A percentile compares a stretch with the other conserved stretches of the same genome.
Evolutionary conservation across 2,888 invertebrate genomes (phyloP).

Genomic region (Aspidapion aeneum): DNA sequence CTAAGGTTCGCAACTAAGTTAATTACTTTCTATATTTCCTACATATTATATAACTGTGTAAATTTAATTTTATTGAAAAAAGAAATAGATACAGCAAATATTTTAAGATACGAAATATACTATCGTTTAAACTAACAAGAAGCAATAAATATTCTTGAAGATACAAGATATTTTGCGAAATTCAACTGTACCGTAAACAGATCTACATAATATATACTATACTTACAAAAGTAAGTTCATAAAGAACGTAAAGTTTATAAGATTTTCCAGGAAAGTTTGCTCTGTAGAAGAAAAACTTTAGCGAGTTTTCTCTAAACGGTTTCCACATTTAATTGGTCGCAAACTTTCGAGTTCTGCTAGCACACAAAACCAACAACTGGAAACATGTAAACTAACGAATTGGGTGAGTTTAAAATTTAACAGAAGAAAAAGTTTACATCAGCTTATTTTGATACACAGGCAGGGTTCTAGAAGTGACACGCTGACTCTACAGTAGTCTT

Average conservation of each 20-base stretch:
- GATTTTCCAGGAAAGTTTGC: neutral
- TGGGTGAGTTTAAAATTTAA: neutral
- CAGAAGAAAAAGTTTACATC: neutral
- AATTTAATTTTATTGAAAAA: too few relatives aligned
- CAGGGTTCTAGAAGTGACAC: too few relatives aligned
- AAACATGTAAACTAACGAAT: neutral
- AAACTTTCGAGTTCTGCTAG: neutral
- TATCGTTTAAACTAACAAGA: too few relatives aligned
- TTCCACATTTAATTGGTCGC: neutral
- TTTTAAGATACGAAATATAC: too few relatives aligned
- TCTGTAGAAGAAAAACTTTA: neutral
- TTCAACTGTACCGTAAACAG: neutral
- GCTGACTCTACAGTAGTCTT: too few relatives aligned
- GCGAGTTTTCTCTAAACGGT: neutral
- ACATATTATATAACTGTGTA: too few relatives aligned
- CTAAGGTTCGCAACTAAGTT: too few relatives aligned
- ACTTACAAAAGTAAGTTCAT: neutral
- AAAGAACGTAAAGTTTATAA: neutral
- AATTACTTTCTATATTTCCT: too few relatives aligned
- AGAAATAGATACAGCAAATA: too few relatives aligned
- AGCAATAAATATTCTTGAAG: neutral
- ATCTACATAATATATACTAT: neutral
- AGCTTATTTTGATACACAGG: too few relatives aligned
- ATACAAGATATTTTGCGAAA: neutral
- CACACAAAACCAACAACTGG: neutral